A percentile compares a stretch with the other conserved stretches of the same genome.
These are phyloP conservation scores for Clusia tigrina DNA, from an alignment of 2,888 invertebrate species.

Conservation along the genomic window DNA sequence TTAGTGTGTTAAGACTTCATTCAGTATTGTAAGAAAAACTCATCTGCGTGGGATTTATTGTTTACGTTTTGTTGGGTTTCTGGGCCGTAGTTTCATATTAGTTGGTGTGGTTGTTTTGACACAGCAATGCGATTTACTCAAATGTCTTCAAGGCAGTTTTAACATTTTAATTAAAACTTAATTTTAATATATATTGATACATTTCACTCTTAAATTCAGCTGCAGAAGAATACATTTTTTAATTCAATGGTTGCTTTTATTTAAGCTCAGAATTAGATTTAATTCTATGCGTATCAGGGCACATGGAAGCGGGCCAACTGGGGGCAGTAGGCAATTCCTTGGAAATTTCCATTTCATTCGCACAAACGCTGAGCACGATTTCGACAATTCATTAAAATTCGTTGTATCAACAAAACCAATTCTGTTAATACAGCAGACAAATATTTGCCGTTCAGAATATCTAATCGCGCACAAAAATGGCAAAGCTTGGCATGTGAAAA, in stretches of 20 bases:
- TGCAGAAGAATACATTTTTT: too few species aligned
- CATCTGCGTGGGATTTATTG: slow-evolving; percentile 42
- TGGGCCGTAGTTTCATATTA: slow-evolving; percentile 53
- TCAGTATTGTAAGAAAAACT: too few species aligned
- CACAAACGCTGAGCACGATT: too few species aligned
- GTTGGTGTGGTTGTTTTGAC: neutral
- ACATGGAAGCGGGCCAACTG: too few species aligned
- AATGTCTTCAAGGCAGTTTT: neutral
- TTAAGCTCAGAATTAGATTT: too few species aligned
- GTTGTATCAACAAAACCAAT: slow-evolving; percentile 38
- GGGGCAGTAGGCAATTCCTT: too few species aligned
- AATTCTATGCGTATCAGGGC: too few species aligned
- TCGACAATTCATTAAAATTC: neutral
- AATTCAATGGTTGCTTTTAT: neutral
- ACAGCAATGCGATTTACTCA: neutral
- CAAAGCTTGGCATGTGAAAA: neutral
- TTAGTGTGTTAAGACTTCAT: too few species aligned
- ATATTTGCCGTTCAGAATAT: slow-evolving; percentile 52
- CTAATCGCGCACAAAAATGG: slow-evolving; percentile 40
- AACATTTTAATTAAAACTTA: too few species aligned
- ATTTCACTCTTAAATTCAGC: too few species aligned
- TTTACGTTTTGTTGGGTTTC: slow-evolving; percentile 49
- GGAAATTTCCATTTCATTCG: too few species aligned
- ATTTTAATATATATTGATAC: too few species aligned
- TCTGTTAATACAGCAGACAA: slow-evolving; percentile 52